Base-by-base conservation (phyloP, 2,888 invertebrate species). In the Altica lythri region DNA sequence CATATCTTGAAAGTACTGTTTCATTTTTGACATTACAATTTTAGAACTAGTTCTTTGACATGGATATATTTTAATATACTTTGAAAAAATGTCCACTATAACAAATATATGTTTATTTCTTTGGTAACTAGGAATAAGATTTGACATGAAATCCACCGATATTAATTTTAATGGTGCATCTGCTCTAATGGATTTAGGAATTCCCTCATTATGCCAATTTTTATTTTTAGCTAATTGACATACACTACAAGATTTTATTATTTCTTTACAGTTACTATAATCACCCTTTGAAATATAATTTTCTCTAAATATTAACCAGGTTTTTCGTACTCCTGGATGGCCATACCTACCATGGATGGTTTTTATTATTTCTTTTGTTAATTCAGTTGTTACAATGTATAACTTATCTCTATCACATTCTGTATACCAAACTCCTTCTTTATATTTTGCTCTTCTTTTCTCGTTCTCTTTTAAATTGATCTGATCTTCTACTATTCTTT, bases 1-100 rank as follows among this genome's bases (percentile, higher is more conserved):
- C 12, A 29, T 29, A 2, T 29, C 1, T 10, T 29, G 29, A 29
- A 29, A 4, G 29, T 10, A 10, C n/a, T 10, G 9, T 12, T 12
- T 4, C n/a, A n/a, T n/a, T n/a, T n/a, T n/a, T n/a, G n/a, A n/a
- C n/a, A n/a, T n/a, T n/a, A n/a, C n/a, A n/a, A 22, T 14, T 13
- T 29, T n/a, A 29, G 10, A 10, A 14, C 38, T 1, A 14, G 30
- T 38, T 43, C 10, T 16, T 43, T 30, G 17, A 6, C 29, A 22
- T 19, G 52, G 17, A 19, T 50, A 55, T n/a, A 55, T 3, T 30
- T 46, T 40, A 1, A 46, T 30, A 14, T 35, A 55, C 46, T 55
- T 55, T 43, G 55, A 50, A 42, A 59, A 55, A 2, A 48, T 13
- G n/a, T n/a, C n/a, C n/a, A n/a, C n/a, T n/a, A n/a, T n/a, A n/a